Evolutionary conservation across 2,113 vertebrate genomes (phyloP), one percentile per base, ranked within the genome.

Genomic region (Phoxinus phoxinus): DNA sequence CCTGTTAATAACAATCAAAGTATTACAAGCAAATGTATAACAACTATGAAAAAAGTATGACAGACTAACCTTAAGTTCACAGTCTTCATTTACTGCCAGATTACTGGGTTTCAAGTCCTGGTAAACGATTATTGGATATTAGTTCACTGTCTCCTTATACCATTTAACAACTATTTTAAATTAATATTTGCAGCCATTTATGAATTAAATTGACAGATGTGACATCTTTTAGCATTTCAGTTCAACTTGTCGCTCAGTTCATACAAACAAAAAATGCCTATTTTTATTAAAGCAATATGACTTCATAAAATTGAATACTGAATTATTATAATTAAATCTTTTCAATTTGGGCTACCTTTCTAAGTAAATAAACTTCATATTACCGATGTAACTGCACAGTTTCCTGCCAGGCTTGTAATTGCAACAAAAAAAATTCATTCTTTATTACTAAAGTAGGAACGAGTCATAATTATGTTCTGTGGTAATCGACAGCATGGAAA

Each of bases 81-180:
- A 99, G 93, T 99, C 98, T 94, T 99, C 98, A 92, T 99, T 99
- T 86, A 99, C 98, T 89, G 98, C 98, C 86, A 99, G 92, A 91
- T 99, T 99, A 90, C 98, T 97, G 11, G 98, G 98, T 85, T 99
- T 99, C 90, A 99, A 95, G 94, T 99, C 98, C 98, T 99, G 86
- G 61, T 83, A 86, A 85, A 89, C 6, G 88, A 89, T 67, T 23
- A 85, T 84, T 32, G 9, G 48, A 37, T 15, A 59, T 61, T 17
- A 37, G 6, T 37, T 58, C n/a, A 41, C 10, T 3, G 19, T 74
- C 21, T 48, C 3, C 15, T 48, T 74, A 74, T 17, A 48, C 12
- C 44, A 71, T 21, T 56, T 19, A 69, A 19, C 27, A 32, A 67
- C 65, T 17, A 35, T 44, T 72, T 72, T 7, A 72, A 46, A 48